phyloP scores from a whole-genome alignment of 2,797 vertebrate genomes.

The Parauchenoglanis ngamensis region DNA sequence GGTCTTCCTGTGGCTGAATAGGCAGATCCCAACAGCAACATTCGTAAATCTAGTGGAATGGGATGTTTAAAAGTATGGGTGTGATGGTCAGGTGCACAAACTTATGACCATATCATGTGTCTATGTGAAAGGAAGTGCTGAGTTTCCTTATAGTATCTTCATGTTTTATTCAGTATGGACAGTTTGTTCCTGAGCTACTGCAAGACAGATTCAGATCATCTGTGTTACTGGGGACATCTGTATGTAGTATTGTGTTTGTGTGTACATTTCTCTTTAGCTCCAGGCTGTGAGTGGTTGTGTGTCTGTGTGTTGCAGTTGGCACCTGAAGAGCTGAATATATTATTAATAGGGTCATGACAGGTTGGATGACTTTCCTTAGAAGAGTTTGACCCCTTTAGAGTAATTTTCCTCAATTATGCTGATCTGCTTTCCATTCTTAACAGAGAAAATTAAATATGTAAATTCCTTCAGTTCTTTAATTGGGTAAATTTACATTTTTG shows the following conservation, averaged over 20 bases:
- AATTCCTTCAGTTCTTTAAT: neutral
- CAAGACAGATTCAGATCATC: neutral
- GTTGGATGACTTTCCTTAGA: conserved; percentile 1
- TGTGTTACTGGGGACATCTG: neutral
- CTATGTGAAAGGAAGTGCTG: neutral
- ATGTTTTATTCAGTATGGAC: neutral
- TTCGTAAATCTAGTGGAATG: neutral
- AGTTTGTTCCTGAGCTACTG: neutral
- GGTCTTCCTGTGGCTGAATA: no score
- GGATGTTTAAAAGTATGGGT: neutral
- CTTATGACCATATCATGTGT: neutral
- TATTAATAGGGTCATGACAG: neutral
- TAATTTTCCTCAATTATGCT: neutral
- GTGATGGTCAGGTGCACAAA: neutral
- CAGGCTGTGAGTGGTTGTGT: neutral
- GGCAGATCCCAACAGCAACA: no score
- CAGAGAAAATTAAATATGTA: neutral
- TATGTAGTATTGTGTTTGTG: neutral
- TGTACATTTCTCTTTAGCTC: neutral
- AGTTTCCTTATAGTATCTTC: neutral
- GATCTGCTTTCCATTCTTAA: neutral
- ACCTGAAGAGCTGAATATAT: neutral
- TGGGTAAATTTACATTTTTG: neutral
- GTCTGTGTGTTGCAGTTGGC: neutral
- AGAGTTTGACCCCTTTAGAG: neutral